Conservation (phyloP, 2,888 invertebrate species). For the Drosophila nr. perissopoda region DNA sequence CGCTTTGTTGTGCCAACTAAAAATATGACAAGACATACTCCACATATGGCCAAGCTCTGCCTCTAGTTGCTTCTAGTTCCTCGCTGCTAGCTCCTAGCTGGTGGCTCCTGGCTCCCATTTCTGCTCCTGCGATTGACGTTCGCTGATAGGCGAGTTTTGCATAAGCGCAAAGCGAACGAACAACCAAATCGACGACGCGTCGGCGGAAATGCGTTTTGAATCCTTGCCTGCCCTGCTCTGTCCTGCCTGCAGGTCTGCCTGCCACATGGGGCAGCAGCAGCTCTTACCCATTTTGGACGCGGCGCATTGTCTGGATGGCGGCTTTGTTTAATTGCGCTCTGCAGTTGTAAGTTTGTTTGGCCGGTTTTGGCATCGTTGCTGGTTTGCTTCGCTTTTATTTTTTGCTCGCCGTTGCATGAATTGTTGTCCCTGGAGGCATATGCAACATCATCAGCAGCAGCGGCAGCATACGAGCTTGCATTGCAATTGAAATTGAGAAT, state of each 20-base stretch:
- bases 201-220: slow-evolving; percentile 77
- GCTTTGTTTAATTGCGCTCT: slow-evolving; percentile 77
- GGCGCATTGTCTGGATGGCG: slow-evolving; percentile 60
- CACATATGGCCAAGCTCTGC: slow-evolving; percentile 57
- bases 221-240: slow-evolving; percentile 49
- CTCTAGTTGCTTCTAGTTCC: neutral
- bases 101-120: slow-evolving; percentile 3
- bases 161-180: slow-evolving; percentile 64
- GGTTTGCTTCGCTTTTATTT: slow-evolving; percentile 38
- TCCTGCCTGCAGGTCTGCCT: slow-evolving; percentile 11
- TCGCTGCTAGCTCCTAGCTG: neutral
- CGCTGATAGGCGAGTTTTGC: slow-evolving; percentile 67
- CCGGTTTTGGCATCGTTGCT: slow-evolving; percentile 15
- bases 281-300: slow-evolving; percentile 49
- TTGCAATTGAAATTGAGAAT: slow-evolving; percentile 74
- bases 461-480: slow-evolving; percentile 22
- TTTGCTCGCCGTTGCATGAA: slow-evolving; percentile 48
- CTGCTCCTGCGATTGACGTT: slow-evolving; percentile 54
- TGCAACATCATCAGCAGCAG: slow-evolving; percentile 44
- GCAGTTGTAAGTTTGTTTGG: slow-evolving; percentile 43
- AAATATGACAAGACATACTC: slow-evolving; percentile 68
- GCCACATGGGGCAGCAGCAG: slow-evolving; percentile 48
- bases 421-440: slow-evolving; percentile 76
- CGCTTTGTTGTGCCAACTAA: slow-evolving; percentile 71
- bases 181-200: slow-evolving; percentile 31